These are phyloP conservation scores for Phocides pigmalion DNA, from an alignment of 1,140 invertebrate genomes.

Conservation along the genomic window DNA sequence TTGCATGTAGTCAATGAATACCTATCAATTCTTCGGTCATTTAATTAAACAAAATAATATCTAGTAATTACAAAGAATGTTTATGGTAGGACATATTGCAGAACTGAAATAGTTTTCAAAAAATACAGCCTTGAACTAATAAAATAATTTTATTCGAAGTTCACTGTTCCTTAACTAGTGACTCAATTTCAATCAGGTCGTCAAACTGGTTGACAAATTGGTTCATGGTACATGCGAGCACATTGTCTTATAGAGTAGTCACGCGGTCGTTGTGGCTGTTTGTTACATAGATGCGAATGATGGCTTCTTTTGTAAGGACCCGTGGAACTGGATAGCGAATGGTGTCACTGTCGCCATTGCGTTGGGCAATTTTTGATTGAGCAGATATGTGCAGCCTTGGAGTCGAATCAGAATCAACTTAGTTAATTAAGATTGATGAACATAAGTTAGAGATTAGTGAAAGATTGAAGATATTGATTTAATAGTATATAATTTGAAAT, in stretches of 20 bases:
- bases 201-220: constrained; percentile 23
- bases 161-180: background rate
- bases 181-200: background rate
- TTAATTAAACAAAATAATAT: too few species aligned
- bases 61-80: too few species aligned
- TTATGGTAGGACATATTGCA: too few species aligned
- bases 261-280: constrained; percentile 17
- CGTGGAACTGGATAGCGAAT: constrained; percentile 6
- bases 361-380: constrained; percentile 20
- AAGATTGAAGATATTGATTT: constrained; percentile 9
- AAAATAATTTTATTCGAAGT: background rate
- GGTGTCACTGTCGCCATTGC: constrained; percentile 21
- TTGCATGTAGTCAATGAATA: too few species aligned
- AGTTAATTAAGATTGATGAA: constrained; percentile 27
- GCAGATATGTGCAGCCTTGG: constrained; percentile 16
- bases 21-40: too few species aligned
- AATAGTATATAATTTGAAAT: background rate
- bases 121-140: constrained; percentile 16
- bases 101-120: too few species aligned
- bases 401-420: constrained; percentile 8
- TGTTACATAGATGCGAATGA: constrained; percentile 9
- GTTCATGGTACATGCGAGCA: background rate
- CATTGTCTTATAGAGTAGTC: constrained; percentile 4
- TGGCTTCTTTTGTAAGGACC: constrained; percentile 15
- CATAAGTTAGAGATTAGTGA: constrained; percentile 11